phyloP scores from a whole-genome alignment of 2,113 vertebrate genomes.

The Puntigrus tetrazona region DNA sequence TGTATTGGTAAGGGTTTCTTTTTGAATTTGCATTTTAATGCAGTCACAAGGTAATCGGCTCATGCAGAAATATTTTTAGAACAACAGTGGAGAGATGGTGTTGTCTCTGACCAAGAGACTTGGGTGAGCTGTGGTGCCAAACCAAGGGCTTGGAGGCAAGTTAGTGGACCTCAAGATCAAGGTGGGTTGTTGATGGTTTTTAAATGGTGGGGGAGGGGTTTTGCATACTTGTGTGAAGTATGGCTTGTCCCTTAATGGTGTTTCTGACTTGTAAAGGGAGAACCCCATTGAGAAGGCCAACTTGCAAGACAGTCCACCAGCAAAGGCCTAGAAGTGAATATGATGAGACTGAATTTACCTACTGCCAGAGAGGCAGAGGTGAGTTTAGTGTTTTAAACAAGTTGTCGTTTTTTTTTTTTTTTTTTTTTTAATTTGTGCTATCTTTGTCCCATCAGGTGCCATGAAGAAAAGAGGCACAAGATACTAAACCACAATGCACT shows the following conservation, averaged over 20 bases:
- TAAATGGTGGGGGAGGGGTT: no score
- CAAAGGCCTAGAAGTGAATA: constrained; percentile 58
- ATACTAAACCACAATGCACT: constrained; percentile 58
- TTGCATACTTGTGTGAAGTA: background rate
- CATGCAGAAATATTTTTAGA: constrained; percentile 41
- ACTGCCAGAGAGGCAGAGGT: constrained; percentile 62
- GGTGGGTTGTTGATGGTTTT: constrained; percentile 30
- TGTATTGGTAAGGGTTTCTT: constrained; percentile 44
- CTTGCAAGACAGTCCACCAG: constrained; percentile 53
- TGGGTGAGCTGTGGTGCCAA: constrained; percentile 53
- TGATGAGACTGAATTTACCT: constrained; percentile 50
- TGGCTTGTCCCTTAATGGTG: background rate
- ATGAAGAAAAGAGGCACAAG: constrained; percentile 62
- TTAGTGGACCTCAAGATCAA: constrained; percentile 51
- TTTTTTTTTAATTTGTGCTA: background rate
- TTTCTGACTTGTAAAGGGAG: constrained; percentile 22
- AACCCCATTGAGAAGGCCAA: constrained; percentile 46
- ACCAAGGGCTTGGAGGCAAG: constrained; percentile 51
- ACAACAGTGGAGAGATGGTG: constrained; percentile 44
- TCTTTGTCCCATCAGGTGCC: constrained; percentile 52
- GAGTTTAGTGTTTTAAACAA: background rate
- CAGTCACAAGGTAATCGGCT: background rate
- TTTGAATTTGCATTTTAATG: background rate
- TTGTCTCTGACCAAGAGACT: constrained; percentile 29
- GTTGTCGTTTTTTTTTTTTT: background rate